These are phyloP conservation scores for Carpatolechia fugitivella DNA, from an alignment of 2,888 invertebrate genomes.

Conservation along the genomic window DNA sequence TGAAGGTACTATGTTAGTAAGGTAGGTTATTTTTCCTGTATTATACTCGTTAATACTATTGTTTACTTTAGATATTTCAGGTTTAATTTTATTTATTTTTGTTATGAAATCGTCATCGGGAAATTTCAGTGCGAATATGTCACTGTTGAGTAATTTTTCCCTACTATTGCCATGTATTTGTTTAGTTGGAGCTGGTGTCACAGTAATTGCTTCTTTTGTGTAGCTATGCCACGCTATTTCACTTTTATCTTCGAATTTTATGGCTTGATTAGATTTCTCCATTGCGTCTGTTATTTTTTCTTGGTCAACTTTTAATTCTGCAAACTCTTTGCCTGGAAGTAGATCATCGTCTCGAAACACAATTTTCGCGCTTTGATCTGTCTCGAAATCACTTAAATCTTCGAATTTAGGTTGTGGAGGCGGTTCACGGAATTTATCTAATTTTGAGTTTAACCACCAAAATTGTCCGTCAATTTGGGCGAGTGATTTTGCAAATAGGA, in stretches of 20 bases:
- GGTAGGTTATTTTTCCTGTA: conserved; percentile 11
- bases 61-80: conserved; percentile 9
- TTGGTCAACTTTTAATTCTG: conserved; percentile 4
- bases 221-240: conserved; percentile 29
- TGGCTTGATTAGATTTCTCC: not conserved
- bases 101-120: conserved; percentile 30
- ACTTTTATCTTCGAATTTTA: conserved; percentile 24
- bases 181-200: not conserved
- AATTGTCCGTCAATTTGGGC: conserved; percentile 64
- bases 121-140: conserved; percentile 46
- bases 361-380: conserved; percentile 57
- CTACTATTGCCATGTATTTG: not conserved
- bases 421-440: conserved; percentile 31
- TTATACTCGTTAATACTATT: conserved; percentile 10
- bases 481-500: conserved; percentile 36
- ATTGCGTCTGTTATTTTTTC: not conserved
- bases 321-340: conserved; percentile 9
- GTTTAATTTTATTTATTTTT: conserved; percentile 12
- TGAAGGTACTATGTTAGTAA: conserved; percentile 28
- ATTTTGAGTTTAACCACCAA: conserved; percentile 64
- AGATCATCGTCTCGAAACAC: conserved; percentile 48
- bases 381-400: conserved; percentile 52
- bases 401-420: conserved; percentile 51
- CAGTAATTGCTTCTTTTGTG: conserved; percentile 9
- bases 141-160: conserved; percentile 19